A percentile compares a stretch with the other conserved stretches of the same genome.
These are phyloP conservation scores for Myotis pilosus DNA, from an alignment of 2,797 vertebrate genomes.

Conservation along the genomic window DNA sequence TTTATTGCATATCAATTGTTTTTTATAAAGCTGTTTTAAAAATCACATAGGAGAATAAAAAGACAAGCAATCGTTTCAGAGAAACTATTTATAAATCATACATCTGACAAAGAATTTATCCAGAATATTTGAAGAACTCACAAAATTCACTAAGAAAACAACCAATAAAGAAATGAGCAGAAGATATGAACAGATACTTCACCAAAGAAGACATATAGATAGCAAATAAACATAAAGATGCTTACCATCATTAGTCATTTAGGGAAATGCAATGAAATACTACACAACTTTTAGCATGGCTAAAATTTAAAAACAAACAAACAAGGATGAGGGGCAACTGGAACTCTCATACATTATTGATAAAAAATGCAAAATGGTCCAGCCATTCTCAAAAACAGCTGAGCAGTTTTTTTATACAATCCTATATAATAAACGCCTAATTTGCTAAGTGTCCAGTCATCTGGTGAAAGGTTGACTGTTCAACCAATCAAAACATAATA, in stretches of 20 bases:
- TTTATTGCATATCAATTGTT: background rate
- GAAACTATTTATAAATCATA: background rate
- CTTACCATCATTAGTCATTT: background rate
- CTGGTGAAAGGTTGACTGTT: too few relatives aligned
- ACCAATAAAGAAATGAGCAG: background rate
- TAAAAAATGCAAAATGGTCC: background rate
- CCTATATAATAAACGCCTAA: too few relatives aligned
- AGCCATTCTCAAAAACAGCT: background rate
- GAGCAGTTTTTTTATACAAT: background rate
- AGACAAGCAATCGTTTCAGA: background rate
- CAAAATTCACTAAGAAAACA: slow-evolving; percentile 12
- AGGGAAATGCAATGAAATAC: background rate
- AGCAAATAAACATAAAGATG: background rate
- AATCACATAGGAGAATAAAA: slow-evolving; percentile 19
- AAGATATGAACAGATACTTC: background rate
- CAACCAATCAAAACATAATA: too few relatives aligned
- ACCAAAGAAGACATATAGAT: background rate
- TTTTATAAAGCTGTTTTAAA: background rate
- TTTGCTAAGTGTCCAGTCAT: too few relatives aligned
- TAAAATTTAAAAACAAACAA: background rate
- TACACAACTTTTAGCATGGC: background rate
- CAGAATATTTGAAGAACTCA: slow-evolving; percentile 15
- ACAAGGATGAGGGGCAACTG: background rate
- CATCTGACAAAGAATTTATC: background rate
- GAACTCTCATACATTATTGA: background rate